Conservation (phyloP, 2,888 invertebrate species). For the Parelbella ahira region DNA sequence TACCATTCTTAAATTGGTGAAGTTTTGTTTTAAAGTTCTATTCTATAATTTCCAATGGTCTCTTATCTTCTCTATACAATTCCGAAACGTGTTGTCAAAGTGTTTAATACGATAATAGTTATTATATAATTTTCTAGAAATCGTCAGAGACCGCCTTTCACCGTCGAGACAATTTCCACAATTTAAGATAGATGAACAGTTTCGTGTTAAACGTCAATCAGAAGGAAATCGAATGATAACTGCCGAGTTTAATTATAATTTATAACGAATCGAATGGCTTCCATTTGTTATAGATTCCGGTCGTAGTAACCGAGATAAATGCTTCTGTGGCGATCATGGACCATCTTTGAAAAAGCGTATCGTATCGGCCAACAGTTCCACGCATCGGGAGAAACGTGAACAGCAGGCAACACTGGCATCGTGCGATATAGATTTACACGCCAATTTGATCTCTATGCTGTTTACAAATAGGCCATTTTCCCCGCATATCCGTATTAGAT, state of each 20-base stretch:
- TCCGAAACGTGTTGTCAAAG: too few relatives aligned
- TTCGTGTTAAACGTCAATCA: conserved; percentile 43
- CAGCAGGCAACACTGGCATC: neutral
- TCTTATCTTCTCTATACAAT: too few relatives aligned
- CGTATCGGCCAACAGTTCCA: conserved; percentile 44
- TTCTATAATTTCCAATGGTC: too few relatives aligned
- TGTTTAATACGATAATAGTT: too few relatives aligned
- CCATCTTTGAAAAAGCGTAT: conserved; percentile 64
- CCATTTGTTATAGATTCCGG: conserved; percentile 31
- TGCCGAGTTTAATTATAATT: conserved; percentile 37
- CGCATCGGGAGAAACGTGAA: conserved; percentile 26
- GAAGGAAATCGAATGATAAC: conserved; percentile 31
- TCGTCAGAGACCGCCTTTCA: neutral
- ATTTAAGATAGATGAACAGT: conserved; percentile 12
- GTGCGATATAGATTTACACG: conserved; percentile 4
- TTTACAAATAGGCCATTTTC: conserved; percentile 1
- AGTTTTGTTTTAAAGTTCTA: too few relatives aligned
- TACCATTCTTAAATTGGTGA: too few relatives aligned
- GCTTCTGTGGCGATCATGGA: conserved; percentile 68
- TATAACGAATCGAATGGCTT: conserved; percentile 48
- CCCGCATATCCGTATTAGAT: too few relatives aligned
- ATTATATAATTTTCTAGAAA: too few relatives aligned
- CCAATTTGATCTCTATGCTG: conserved; percentile 7
- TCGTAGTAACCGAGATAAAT: conserved; percentile 46
- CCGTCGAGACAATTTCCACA: conserved; percentile 12